Evolutionary conservation across 2,888 invertebrate species (phyloP).

Genomic region (Phalera bucephala): DNA sequence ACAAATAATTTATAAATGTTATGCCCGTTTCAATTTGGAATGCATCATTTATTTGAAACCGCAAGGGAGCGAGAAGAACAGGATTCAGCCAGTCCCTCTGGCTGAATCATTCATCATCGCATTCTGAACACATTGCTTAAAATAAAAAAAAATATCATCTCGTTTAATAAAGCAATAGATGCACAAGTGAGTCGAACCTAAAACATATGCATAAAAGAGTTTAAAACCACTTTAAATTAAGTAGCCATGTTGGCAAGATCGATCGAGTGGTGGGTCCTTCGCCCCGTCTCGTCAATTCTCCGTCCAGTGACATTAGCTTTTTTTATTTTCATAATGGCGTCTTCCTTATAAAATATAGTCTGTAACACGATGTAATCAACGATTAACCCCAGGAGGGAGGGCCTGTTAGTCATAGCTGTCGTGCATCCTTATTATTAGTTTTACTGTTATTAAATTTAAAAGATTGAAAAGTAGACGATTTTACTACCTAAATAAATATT

Average conservation of each 20-base stretch:
- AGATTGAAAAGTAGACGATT: too few species aligned
- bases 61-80: too few species aligned
- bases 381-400: neutral
- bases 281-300: slow-evolving; percentile 4
- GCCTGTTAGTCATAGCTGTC: neutral
- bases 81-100: too few species aligned
- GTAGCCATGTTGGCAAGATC: slow-evolving; percentile 7
- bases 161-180: too few species aligned
- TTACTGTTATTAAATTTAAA: too few species aligned
- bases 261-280: slow-evolving; percentile 2
- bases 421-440: neutral
- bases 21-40: neutral
- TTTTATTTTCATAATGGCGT: slow-evolving; percentile 3
- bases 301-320: slow-evolving; percentile 8
- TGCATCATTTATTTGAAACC: neutral
- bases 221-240: too few species aligned
- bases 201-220: too few species aligned
- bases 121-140: too few species aligned
- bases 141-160: too few species aligned
- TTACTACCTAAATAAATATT: too few species aligned
- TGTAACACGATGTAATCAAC: neutral
- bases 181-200: too few species aligned
- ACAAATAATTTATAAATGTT: neutral
- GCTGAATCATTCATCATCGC: too few species aligned
- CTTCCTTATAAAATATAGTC: neutral